Conservation (phyloP, 2,113 vertebrate genomes). For the Pelmatolapia mariae region DNA sequence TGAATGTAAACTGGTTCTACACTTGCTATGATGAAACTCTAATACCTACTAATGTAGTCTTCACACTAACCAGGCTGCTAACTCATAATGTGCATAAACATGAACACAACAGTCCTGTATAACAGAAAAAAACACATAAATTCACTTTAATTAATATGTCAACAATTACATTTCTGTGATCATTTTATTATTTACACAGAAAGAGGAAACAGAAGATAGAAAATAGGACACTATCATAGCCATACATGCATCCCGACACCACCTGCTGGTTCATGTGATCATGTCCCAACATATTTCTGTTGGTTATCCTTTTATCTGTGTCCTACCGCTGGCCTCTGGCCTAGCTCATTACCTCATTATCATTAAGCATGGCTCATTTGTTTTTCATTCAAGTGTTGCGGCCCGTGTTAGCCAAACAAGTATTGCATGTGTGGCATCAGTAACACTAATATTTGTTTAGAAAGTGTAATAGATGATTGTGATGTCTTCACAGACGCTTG, state of each 20-base stretch:
- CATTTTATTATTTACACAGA: neutral
- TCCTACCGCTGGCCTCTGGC: neutral
- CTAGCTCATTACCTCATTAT: neutral
- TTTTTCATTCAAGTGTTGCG: neutral
- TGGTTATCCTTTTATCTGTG: neutral
- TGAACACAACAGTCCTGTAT: neutral
- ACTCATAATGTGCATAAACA: neutral
- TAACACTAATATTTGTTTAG: neutral
- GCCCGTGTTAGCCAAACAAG: neutral
- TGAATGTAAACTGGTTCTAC: neutral
- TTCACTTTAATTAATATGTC: neutral
- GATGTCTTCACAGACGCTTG: slow-evolving; percentile 60
- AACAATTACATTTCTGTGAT: neutral
- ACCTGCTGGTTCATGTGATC: neutral
- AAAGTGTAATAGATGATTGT: neutral
- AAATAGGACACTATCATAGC: neutral
- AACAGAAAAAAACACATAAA: neutral
- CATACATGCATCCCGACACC: neutral
- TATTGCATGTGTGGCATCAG: neutral
- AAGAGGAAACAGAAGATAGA: neutral
- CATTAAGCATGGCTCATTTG: neutral
- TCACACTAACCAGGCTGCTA: neutral
- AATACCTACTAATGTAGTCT: fast-evolving
- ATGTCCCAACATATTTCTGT: neutral
- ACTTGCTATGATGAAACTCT: neutral